Evolutionary conservation across 1,140 invertebrate genomes (phyloP), one percentile per base, ranked within the genome.

Genomic region (Luehdorfia chinensis): DNA sequence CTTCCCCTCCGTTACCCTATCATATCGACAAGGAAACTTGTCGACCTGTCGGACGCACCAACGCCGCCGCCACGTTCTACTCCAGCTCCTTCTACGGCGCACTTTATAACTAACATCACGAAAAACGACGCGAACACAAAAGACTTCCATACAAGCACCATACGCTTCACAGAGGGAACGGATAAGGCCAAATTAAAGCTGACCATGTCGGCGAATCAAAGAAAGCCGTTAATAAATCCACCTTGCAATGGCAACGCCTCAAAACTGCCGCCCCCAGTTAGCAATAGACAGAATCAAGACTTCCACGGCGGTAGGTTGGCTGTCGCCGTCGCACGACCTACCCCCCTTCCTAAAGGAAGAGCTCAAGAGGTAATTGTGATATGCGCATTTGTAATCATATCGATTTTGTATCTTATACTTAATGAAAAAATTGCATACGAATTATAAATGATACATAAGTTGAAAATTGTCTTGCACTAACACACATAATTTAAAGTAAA

Each of bases 341-440:
- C 39, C 33, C 33, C 47, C 36, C 45, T 60, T 36, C 50, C 47
- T 60, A 71, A 73, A 50, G 55, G 55, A 52, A 66, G 68, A 63
- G 47, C 60, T 34, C 73, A 73, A 70, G 78, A 84, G 80, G 80
- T 84, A 84, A 84, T 75, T 77, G 44, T 79, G 60, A 72, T 80
- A 72, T 80, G 78, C 60, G 71, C 68, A 68, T 73, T 76, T 65
- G 62, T 80, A 59, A 61, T 80, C 52, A 64, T 84, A 67, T 75
- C 76, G 31, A 76, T 81, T 27, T 39, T 81, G 28, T 69, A 69
- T 33, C 44, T 62, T 47, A 37, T 47, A 47, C 32, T 37, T 46
- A 36, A 49, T 46, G 50, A 46, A 28, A 46, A 11, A 39, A 32
- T 19, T 36, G 46, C 41, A 52, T 53, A 36, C 45, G 48, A 36